phyloP scores from a whole-genome alignment of 2,888 invertebrate species.

The Heteromyza rotundicornis region DNA sequence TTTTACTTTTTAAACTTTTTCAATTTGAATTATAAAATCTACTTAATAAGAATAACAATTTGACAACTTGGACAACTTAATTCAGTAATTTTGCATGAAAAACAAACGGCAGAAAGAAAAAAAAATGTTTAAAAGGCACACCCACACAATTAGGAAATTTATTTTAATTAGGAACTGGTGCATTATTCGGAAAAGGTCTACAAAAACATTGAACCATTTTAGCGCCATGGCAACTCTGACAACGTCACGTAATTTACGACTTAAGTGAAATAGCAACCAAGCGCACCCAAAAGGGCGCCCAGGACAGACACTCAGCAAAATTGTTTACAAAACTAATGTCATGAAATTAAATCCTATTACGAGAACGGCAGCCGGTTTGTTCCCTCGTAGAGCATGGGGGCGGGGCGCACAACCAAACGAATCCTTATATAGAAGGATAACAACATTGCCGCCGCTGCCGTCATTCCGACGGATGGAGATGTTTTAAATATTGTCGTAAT shows the following conservation, averaged over 20 bases:
- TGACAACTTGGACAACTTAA: not conserved
- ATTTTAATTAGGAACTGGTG: not conserved
- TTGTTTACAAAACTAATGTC: slow-evolving; percentile 4
- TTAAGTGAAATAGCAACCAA: not conserved
- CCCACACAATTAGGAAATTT: no score
- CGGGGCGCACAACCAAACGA: not conserved
- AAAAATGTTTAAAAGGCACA: no score
- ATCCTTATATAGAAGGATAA: not conserved
- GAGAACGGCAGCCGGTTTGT: no score
- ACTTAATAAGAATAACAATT: not conserved
- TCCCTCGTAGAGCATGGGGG: no score
- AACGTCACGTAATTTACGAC: not conserved
- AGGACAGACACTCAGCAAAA: not conserved
- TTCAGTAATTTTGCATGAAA: not conserved
- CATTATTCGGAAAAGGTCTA: not conserved
- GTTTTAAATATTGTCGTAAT: slow-evolving; percentile 1
- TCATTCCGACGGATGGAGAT: not conserved
- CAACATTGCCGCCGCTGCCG: no score
- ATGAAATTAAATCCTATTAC: not conserved
- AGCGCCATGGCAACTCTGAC: not conserved
- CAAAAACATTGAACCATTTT: not conserved
- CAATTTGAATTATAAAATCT: not conserved
- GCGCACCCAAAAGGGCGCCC: not conserved
- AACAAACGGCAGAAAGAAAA: not conserved
- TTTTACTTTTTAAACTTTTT: no score